Base-by-base conservation (phyloP, 2,888 invertebrate species). In the Cerceris rybyensis region DNA sequence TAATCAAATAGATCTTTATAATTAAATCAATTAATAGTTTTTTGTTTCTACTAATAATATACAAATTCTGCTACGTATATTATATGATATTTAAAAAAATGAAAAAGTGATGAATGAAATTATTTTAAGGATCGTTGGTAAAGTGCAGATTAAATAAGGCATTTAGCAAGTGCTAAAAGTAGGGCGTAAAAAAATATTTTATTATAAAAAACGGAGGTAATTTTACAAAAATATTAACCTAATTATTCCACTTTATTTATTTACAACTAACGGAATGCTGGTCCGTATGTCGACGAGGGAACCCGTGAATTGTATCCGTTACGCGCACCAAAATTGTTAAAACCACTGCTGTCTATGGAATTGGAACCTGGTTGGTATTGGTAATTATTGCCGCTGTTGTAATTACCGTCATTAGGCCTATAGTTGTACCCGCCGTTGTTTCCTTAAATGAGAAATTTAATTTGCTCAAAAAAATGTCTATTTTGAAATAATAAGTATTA, bases 211-310 rank as follows among this genome's bases (percentile, higher is more conserved):
- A 4, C 2, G 28, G 43, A 42, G 58, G 60, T 70, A 75, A 69
- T 54, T n/a, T 74, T 73, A 72, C 70, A 75, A 55, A 42, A 67
- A 50, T 43, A 14, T 50, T 50, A 57, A 4, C 5, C 69, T 66
- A 73, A 54, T 55, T 82, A 14, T 13, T 49, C 41, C 63, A 50
- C 54, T 66, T 2, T 13, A 63, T 59, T 72, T 63, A 59, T 63
- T 72, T 63, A 59, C 59, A 68, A 11, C 81, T 81, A 90, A 73
- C 86, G 89, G 80, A 88, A 91, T 42, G 91, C 87, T 17, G 91
- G 90, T n/a, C 92, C 92, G 69, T 92, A 92, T 7, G 88, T 88
- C 2, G 91, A 78, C 66, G 89, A 86, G 6, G 91, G 86, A 4
- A 54, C 60, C 50, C 82, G 82, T 17, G 89, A 81, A 63, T 88